phyloP scores from a whole-genome alignment of 2,113 vertebrate genomes.

The Mustela nigripes region DNA sequence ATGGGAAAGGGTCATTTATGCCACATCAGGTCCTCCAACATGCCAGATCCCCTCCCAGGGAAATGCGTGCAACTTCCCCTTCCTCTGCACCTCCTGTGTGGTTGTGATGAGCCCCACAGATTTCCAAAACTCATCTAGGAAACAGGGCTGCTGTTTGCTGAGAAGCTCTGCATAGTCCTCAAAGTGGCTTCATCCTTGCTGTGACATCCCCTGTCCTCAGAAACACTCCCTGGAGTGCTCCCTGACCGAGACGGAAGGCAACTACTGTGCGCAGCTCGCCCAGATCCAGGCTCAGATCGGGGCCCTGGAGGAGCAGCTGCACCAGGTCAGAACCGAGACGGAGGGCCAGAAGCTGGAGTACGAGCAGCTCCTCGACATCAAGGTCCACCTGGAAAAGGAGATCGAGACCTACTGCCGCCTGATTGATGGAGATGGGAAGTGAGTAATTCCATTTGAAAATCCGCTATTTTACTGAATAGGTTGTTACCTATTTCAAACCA shows the following conservation, averaged over 20 bases:
- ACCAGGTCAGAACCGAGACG: conserved; percentile 83
- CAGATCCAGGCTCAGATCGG: conserved; percentile 88
- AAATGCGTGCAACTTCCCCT: background rate
- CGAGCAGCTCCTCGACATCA: conserved; percentile 79
- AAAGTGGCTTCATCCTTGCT: background rate
- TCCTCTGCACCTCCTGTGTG: background rate
- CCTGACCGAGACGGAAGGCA: conserved; percentile 90
- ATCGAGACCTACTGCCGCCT: conserved; percentile 84
- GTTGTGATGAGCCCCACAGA: background rate
- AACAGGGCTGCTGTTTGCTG: background rate
- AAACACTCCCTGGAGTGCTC: conserved; percentile 93
- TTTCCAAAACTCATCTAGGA: background rate
- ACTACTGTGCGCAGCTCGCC: conserved; percentile 91
- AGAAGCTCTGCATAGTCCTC: background rate
- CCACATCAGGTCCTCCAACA: background rate
- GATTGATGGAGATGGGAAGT: conserved; percentile 78
- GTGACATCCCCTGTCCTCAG: conserved; percentile 79
- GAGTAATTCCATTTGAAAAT: background rate
- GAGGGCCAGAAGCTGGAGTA: conserved; percentile 84
- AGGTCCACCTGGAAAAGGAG: conserved; percentile 84
- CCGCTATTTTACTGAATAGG: background rate
- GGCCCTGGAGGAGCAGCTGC: conserved; percentile 91
- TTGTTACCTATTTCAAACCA: background rate
- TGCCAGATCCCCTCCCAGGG: background rate
- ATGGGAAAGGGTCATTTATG: background rate